Base-by-base conservation (phyloP, 2,113 vertebrate genomes). In the Sporophila hypoxantha region DNA sequence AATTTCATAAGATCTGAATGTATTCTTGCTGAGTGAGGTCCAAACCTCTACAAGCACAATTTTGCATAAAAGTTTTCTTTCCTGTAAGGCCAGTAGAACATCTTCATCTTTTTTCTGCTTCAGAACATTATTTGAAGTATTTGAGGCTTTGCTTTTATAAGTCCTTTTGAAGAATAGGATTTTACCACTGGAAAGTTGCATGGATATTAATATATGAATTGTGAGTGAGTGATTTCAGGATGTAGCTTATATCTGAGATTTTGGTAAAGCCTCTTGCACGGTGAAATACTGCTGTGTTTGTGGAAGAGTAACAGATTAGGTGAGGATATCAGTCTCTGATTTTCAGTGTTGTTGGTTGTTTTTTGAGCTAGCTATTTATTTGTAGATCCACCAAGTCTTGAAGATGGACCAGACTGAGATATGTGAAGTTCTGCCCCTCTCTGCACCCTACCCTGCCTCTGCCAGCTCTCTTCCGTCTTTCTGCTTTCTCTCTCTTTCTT, bases 361-460 rank as follows among this genome's bases (percentile, higher is more conserved):
- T 39, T 70, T 41, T 50, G n/a, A 75, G 21, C 37, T 83, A 32
- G 14, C 37, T 67, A 26, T 74, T 77, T 34, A 32, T 69, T 23
- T 57, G 21, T 77, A 67, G 34, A 59, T 55, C 21, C 22, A 60
- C 14, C 2, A 14, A 67, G 4, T 49, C 36, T 81, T 75, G 50
- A 55, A 64, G 57, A 46, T 42, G 17, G 23, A 55, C 18, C 3
- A 26, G 12, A 36, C n/a, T 25, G 49, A 44, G 53, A 64, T 23
- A 30, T 11, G 60, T 41, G 26, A 29, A 76, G 6, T 70, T 88
- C 13, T 74, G 13, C 3, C 7, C 10, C 6, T 41, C 6, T 32
- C 17, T 67, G 30, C 25, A 41, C 21, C 36, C 10, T 14, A 6
- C 7, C 2, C 2, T 0, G 0, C 47, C 11, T 37, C n/a, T 82